Percentiles rank a stretch among this genome's conserved stretches.
phyloP scores from a whole-genome alignment of 2,888 invertebrate species.

The Plagiodera versicolora region DNA sequence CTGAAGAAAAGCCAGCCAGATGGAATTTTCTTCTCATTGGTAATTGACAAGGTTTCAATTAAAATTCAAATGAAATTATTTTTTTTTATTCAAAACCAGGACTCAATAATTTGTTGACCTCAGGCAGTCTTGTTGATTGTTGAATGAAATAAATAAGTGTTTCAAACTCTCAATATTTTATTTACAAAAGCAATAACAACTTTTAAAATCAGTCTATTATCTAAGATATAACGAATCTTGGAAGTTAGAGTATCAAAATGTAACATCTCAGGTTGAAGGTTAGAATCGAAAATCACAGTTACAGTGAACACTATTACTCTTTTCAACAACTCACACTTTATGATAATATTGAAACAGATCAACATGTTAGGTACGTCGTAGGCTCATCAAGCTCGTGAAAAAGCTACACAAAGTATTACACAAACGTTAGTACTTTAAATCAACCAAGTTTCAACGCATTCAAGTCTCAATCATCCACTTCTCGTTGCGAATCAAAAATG shows the following conservation, averaged over 20 bases:
- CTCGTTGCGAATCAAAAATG: too few species aligned
- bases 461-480: too few species aligned
- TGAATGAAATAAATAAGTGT: background rate
- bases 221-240: conserved; percentile 27
- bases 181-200: conserved; percentile 30
- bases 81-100: background rate
- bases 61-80: too few species aligned
- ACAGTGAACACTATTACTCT: background rate
- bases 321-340: background rate
- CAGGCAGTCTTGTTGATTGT: too few species aligned
- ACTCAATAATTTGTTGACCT: too few species aligned
- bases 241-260: conserved; percentile 18
- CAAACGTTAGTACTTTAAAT: too few species aligned
- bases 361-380: background rate
- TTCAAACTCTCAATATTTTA: conserved; percentile 14
- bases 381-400: background rate
- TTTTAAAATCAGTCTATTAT: conserved; percentile 32
- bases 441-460: too few species aligned
- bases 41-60: too few species aligned
- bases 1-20: too few species aligned
- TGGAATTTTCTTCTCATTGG: too few species aligned
- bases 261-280: conserved; percentile 27
- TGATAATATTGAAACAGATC: background rate
- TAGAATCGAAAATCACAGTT: conserved; percentile 33
- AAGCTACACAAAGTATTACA: too few species aligned